Conservation (phyloP, 2,888 invertebrate genomes). For the Gymnocheta viridis region DNA sequence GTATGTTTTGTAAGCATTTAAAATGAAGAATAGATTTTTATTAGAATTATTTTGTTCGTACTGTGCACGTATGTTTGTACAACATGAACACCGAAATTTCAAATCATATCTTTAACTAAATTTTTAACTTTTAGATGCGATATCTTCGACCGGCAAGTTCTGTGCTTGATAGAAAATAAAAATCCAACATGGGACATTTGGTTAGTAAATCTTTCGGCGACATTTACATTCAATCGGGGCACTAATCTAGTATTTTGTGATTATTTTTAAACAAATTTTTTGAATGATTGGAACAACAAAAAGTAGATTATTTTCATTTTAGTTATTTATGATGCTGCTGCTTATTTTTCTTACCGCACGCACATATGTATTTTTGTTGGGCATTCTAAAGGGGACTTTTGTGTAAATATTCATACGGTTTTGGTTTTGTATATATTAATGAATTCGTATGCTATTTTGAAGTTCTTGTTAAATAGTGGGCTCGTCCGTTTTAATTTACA, state of each 20-base stretch:
- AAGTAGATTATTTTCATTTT: slow-evolving; percentile 36
- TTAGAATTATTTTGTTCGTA: neutral
- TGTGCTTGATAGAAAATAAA: neutral
- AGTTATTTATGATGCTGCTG: slow-evolving; percentile 47
- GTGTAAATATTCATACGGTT: neutral
- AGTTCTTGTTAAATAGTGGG: neutral
- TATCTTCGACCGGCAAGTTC: neutral
- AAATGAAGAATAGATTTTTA: slow-evolving; percentile 24
- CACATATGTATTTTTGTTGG: slow-evolving; percentile 4
- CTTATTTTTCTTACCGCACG: slow-evolving; percentile 27
- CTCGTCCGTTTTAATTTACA: too few relatives aligned
- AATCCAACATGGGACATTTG: slow-evolving; percentile 12
- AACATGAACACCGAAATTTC: slow-evolving; percentile 33
- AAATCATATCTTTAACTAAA: slow-evolving; percentile 3
- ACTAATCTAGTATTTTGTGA: slow-evolving; percentile 50
- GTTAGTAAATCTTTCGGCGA: slow-evolving; percentile 35
- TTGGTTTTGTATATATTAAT: neutral
- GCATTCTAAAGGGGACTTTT: neutral
- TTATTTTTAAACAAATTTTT: slow-evolving; percentile 53
- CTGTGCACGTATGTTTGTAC: neutral
- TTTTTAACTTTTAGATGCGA: neutral
- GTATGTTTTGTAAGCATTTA: slow-evolving; percentile 26
- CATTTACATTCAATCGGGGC: slow-evolving; percentile 58
- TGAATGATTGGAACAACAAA: slow-evolving; percentile 35
- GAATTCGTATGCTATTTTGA: too few relatives aligned